phyloP scores from a whole-genome alignment of 2,113 vertebrate species.

The Chascanopsetta lugubris region DNA sequence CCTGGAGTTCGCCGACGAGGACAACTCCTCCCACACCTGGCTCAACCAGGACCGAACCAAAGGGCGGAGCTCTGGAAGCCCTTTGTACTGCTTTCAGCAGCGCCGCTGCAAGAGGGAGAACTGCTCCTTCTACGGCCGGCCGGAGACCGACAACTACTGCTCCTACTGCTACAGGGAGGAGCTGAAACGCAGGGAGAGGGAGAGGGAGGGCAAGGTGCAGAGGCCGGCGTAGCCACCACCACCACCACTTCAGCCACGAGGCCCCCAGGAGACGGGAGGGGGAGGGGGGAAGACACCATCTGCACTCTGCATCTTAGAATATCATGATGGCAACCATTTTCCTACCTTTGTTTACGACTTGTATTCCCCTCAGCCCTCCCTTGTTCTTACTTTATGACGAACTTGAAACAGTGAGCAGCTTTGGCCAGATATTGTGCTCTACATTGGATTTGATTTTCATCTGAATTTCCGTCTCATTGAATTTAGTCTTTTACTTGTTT shows the following conservation, averaged over 20 bases:
- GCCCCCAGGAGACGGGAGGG: constrained; percentile 55
- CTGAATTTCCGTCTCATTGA: constrained; percentile 61
- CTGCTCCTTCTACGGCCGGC: constrained; percentile 96
- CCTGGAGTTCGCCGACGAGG: constrained; percentile 93
- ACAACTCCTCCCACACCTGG: constrained; percentile 84
- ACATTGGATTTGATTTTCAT: too few relatives aligned
- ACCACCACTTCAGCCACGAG: constrained; percentile 57
- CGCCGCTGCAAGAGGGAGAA: constrained; percentile 95
- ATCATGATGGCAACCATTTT: constrained; percentile 69
- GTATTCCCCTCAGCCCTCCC: constrained; percentile 72
- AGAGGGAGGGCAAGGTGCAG: constrained; percentile 78
- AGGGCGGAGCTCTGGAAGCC: constrained; percentile 85
- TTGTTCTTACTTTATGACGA: constrained; percentile 70
- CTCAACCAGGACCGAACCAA: constrained; percentile 88
- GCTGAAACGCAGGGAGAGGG: constrained; percentile 91
- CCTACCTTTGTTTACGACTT: constrained; percentile 75
- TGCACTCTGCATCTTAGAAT: constrained; percentile 70
- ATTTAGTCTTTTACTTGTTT: constrained; percentile 84
- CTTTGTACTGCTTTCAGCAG: constrained; percentile 90
- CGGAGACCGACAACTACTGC: constrained; percentile 96
- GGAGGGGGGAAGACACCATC: constrained; percentile 62
- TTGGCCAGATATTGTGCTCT: constrained; percentile 79
- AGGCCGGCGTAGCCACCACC: constrained; percentile 74
- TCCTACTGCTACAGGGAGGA: constrained; percentile 99
- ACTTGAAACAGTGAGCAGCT: constrained; percentile 83